Conservation (phyloP, 2,113 vertebrate genomes). For the Barbus barbus region DNA sequence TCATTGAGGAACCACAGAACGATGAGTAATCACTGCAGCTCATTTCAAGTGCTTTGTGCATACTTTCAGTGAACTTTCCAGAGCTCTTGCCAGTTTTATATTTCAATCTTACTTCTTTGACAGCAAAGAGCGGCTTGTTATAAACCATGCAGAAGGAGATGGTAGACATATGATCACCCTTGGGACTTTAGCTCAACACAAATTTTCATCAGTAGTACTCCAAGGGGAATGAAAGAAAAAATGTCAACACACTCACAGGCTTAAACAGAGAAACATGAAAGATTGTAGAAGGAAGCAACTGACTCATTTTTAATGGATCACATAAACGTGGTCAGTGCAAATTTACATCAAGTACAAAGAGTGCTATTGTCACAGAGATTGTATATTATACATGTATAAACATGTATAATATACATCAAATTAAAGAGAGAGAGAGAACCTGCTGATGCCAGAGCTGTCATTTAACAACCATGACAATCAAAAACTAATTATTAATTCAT, state of each 20-base stretch:
- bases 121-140: background rate
- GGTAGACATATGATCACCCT: slow-evolving; percentile 16
- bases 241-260: background rate
- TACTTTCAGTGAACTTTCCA: slow-evolving; percentile 3
- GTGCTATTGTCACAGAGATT: background rate
- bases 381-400: background rate
- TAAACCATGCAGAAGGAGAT: slow-evolving; percentile 15
- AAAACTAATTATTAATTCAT: background rate
- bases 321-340: slow-evolving; percentile 6
- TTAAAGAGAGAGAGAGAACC: background rate
- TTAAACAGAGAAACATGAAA: background rate
- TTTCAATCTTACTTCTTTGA: background rate
- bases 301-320: background rate
- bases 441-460: background rate
- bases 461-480: background rate
- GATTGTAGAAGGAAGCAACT: background rate
- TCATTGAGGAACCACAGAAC: slow-evolving; percentile 10
- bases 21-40: slow-evolving; percentile 20
- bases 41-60: slow-evolving; percentile 4
- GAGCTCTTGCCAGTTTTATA: slow-evolving; percentile 9
- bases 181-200: slow-evolving; percentile 9
- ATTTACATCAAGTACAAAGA: background rate
- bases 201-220: slow-evolving; percentile 8
- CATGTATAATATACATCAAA: background rate
- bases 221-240: background rate